Evolutionary conservation across 2,113 vertebrate species (phyloP).

Genomic region (Globicephala melas): DNA sequence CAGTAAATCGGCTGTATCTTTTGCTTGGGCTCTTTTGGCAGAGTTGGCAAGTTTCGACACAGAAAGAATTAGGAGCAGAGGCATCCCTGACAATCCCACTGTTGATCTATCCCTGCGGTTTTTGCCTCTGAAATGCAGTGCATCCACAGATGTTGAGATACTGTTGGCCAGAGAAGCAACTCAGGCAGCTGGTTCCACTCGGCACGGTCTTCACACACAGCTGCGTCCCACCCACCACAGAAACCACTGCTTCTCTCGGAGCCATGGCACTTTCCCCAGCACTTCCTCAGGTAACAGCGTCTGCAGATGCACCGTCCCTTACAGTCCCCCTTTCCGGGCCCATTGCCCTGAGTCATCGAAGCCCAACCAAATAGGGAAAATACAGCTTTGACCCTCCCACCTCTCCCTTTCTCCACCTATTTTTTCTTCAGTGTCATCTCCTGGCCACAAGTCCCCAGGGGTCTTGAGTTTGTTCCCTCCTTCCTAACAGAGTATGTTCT

Average conservation of each 20-base stretch:
- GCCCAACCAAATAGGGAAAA: background rate
- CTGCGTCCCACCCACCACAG: background rate
- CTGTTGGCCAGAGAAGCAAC: background rate
- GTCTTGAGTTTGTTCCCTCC: background rate
- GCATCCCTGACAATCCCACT: background rate
- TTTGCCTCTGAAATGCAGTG: background rate
- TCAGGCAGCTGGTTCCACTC: background rate
- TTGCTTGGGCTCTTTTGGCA: slow-evolving; percentile 11
- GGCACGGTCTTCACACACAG: rapidly evolving
- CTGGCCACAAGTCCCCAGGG: background rate
- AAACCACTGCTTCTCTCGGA: background rate
- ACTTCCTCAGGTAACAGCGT: too few species aligned
- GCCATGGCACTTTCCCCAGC: too few species aligned
- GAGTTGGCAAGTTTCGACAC: slow-evolving; percentile 18
- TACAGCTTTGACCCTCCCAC: background rate
- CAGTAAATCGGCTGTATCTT: slow-evolving; percentile 53
- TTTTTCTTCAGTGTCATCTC: background rate
- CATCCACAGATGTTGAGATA: background rate
- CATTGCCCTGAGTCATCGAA: background rate
- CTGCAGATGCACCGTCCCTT: background rate
- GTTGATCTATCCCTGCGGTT: background rate
- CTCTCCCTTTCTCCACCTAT: background rate
- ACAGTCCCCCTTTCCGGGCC: background rate
- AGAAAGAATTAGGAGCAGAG: background rate
- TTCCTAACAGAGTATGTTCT: background rate